Evolutionary conservation across 2,113 vertebrate species (phyloP).

Genomic region (Pogonocichla stellata): DNA sequence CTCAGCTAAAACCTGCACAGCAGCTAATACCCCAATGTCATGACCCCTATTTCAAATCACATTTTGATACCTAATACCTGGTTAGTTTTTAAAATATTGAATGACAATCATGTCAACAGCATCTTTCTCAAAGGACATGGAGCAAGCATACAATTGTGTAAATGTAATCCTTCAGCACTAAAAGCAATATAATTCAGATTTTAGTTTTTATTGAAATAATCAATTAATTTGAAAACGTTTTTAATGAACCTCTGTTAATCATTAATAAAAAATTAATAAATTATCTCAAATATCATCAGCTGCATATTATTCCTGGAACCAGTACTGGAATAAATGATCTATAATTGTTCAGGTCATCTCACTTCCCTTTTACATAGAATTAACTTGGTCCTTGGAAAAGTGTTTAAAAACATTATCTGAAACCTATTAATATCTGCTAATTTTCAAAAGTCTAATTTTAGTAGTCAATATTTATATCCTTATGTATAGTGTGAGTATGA

Average conservation of each 20-base stretch:
- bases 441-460: neutral
- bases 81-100: neutral
- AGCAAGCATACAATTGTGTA: neutral
- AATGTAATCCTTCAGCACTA: neutral
- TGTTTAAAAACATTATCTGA: neutral
- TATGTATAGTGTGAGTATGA: neutral
- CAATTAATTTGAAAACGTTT: neutral
- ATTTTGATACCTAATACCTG: neutral
- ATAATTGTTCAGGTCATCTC: neutral
- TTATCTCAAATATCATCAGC: fast-evolving
- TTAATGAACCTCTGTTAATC: neutral
- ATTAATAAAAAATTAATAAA: neutral
- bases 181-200: neutral
- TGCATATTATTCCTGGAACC: neutral
- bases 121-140: neutral
- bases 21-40: neutral
- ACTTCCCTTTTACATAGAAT: neutral
- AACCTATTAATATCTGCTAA: neutral
- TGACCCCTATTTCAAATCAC: neutral
- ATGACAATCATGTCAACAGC: neutral
- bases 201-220: neutral
- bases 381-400: neutral
- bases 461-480: neutral
- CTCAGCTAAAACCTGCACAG: neutral
- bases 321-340: neutral